Percentiles rank a stretch among this genome's conserved stretches.
phyloP scores from a whole-genome alignment of 1,140 invertebrate genomes.

The Drosophila persimilis region DNA sequence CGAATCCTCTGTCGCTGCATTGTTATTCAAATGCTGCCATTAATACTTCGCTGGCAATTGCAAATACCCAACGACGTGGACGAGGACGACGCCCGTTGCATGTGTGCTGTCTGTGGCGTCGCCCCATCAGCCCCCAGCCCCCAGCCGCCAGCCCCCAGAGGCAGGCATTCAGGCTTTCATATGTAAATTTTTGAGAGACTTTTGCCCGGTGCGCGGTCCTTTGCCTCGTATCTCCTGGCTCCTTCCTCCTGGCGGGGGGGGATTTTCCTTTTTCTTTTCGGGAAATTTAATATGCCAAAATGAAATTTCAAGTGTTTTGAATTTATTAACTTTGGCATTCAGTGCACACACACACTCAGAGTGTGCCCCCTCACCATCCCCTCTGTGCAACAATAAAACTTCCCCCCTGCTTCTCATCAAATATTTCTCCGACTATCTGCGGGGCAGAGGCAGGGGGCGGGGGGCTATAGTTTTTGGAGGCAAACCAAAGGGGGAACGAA shows the following conservation, averaged over 20 bases:
- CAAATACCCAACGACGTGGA: constrained; percentile 28
- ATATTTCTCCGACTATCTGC: not conserved
- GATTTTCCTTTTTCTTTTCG: constrained; percentile 24
- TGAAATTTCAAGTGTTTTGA: constrained; percentile 68
- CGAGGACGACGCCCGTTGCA: constrained; percentile 3
- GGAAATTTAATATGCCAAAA: constrained; percentile 67
- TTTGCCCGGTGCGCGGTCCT: constrained; percentile 9
- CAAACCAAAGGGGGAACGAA: not conserved
- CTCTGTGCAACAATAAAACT: constrained; percentile 19
- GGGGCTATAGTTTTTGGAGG: constrained; percentile 18
- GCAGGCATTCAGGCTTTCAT: constrained; percentile 30
- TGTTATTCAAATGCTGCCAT: constrained; percentile 80
- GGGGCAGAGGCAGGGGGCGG: not conserved
- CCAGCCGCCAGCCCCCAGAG: not conserved
- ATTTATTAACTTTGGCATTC: constrained; percentile 61
- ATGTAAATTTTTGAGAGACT: constrained; percentile 45
- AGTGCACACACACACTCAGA: constrained; percentile 2
- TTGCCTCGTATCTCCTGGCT: constrained; percentile 16
- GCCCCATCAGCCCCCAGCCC: constrained; percentile 14
- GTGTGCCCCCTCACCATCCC: not conserved
- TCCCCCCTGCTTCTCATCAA: not conserved
- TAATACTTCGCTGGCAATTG: constrained; percentile 77
- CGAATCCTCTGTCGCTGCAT: constrained; percentile 39
- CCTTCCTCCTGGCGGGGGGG: not conserved
- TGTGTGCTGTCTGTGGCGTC: constrained; percentile 10